These are phyloP conservation scores for Pogonomyrmex barbatus DNA, from an alignment of 1,140 invertebrate genomes.

Conservation along the genomic window DNA sequence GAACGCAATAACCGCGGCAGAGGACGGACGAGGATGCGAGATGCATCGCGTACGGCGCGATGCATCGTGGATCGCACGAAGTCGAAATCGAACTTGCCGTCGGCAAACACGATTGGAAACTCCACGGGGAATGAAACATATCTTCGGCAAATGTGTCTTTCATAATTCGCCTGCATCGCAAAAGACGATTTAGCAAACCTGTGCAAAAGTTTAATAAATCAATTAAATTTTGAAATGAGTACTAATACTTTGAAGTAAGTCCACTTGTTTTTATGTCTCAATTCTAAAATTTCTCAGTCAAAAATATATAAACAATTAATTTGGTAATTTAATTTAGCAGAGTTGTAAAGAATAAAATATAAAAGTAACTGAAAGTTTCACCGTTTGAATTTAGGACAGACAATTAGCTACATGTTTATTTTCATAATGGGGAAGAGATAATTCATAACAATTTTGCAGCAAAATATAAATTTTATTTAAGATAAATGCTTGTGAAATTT, in stretches of 20 bases:
- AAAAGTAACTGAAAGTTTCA: background rate
- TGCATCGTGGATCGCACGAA: constrained; percentile 66
- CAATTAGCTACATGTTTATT: background rate
- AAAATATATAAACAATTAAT: background rate
- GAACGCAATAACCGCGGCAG: constrained; percentile 77
- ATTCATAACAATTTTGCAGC: background rate
- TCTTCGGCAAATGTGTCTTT: background rate
- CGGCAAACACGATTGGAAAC: constrained; percentile 27
- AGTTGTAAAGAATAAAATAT: background rate
- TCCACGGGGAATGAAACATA: background rate
- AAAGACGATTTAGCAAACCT: background rate
- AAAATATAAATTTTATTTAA: background rate
- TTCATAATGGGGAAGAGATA: background rate
- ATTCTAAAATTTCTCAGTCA: background rate
- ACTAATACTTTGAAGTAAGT: background rate
- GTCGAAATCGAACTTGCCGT: constrained; percentile 41
- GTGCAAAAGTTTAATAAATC: background rate
- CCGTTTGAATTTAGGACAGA: background rate
- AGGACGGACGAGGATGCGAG: constrained; percentile 68
- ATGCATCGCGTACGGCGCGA: constrained; percentile 72
- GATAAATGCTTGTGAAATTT: background rate
- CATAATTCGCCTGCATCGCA: background rate
- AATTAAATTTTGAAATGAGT: background rate
- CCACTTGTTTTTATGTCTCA: background rate
- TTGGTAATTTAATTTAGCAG: background rate